Evolutionary conservation across 2,113 vertebrate genomes (phyloP), one percentile per base, ranked within the genome.

Genomic region (Elgaria multicarinata): DNA sequence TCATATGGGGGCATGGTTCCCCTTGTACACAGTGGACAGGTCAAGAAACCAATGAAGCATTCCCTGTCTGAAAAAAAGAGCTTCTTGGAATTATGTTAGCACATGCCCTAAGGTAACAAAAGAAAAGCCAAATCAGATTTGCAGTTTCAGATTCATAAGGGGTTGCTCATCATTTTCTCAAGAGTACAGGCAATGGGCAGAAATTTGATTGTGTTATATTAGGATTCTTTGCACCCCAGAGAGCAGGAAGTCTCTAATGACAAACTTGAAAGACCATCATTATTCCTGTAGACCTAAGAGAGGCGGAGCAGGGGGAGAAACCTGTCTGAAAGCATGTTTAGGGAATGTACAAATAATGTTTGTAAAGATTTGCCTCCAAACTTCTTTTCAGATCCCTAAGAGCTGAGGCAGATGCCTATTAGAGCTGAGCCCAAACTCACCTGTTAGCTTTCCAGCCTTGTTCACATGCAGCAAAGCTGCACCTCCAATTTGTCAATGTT

Each of bases 181-280:
- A 91, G 77, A 46, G 0, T 20, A 78, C 39, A 62, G n/a, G 72
- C 71, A 76, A 76, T 20, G 58, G 82, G 64, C 82, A 46, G 64
- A 83, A 18, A 86, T 62, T 62, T 64, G 39, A 87, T 24, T 36
- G 39, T 58, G n/a, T 64, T 66, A 22, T 85, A 72, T 69, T 18
- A 83, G 2, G 4, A 16, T 67, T 20, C 82, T 83, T 83, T 83
- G 82, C 64, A 83, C 62, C 33, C 13, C 33, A 58, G 58, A 66
- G 22, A 84, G 42, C 82, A 46, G 82, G 64, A 84, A 84, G 16
- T 46, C 42, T 69, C 42, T 84, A 84, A 84, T 69, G 64, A 84
- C 18, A 46, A 84, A 84, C 64, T 55, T 46, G 42, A 46, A 84
- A 69, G 16, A 20, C 26, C 39, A 46, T 46, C 28, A 50, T 84